Conservation (phyloP, 2,888 invertebrate genomes). For the Leptinotarsa rubiginosa region DNA sequence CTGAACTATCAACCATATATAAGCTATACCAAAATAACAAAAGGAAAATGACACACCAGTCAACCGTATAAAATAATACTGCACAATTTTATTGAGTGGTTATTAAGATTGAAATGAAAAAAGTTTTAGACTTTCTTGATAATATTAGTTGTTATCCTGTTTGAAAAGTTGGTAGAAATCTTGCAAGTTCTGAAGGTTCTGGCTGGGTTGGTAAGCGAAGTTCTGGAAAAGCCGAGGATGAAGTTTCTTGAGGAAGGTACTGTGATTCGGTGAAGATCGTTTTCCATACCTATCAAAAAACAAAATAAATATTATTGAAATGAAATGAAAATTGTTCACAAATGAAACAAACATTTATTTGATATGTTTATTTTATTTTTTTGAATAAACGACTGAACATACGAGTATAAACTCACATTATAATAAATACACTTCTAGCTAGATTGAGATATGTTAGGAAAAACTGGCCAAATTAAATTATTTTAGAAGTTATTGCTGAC, state of each 20-base stretch:
- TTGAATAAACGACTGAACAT: too few species aligned
- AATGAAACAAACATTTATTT: neutral
- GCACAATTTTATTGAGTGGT: slow-evolving; percentile 14
- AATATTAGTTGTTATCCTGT: neutral
- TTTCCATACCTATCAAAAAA: slow-evolving; percentile 42
- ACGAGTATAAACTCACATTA: too few species aligned
- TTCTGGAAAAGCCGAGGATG: slow-evolving; percentile 33
- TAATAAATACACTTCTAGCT: too few species aligned
- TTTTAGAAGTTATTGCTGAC: too few species aligned
- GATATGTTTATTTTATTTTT: too few species aligned
- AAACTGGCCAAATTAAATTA: too few species aligned
- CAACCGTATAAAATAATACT: slow-evolving; percentile 10
- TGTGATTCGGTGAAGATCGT: slow-evolving; percentile 36
- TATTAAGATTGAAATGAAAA: neutral
- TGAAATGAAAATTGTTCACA: too few species aligned
- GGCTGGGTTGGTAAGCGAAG: slow-evolving; percentile 24
- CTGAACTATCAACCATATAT: neutral
- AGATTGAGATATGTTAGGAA: too few species aligned
- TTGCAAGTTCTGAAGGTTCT: slow-evolving; percentile 24
- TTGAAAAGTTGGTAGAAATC: slow-evolving; percentile 34
- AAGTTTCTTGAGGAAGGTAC: slow-evolving; percentile 33
- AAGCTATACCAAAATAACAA: neutral
- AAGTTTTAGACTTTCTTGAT: neutral
- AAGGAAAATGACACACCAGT: neutral
- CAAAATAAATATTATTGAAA: neutral